Evolutionary conservation across 2,113 vertebrate species (phyloP).

Genomic region (Aegithalos caudatus): DNA sequence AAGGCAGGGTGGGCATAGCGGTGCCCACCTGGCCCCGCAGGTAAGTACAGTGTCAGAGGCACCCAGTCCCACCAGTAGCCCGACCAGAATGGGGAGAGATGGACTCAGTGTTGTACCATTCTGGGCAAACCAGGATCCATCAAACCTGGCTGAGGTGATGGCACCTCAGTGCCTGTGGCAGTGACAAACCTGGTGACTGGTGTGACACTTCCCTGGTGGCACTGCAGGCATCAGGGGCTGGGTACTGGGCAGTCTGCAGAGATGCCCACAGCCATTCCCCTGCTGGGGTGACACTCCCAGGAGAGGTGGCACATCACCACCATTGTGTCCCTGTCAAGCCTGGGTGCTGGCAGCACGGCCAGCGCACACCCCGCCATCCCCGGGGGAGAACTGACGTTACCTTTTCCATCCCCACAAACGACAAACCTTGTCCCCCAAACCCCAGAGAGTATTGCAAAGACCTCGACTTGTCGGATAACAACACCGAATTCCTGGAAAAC

Average conservation of each 20-base stretch:
- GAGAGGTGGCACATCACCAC: not conserved
- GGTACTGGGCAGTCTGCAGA: not conserved
- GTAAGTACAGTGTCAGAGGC: not conserved
- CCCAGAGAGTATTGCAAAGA: conserved; percentile 99
- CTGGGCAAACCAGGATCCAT: not conserved
- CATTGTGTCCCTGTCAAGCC: not conserved
- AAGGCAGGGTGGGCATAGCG: not conserved
- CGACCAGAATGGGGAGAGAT: not conserved
- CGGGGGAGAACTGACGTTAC: conserved; percentile 36
- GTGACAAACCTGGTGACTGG: not conserved
- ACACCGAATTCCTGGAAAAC: conserved; percentile 98
- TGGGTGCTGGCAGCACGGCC: not conserved
- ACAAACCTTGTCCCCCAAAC: conserved; percentile 63
- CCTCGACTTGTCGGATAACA: conserved; percentile 95
- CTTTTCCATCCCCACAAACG: conserved; percentile 57
- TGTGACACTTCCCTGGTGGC: not conserved
- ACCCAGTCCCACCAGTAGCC: not conserved
- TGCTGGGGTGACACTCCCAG: fast-evolving
- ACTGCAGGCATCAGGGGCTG: not conserved
- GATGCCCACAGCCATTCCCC: not conserved
- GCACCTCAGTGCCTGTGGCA: not conserved
- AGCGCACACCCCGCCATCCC: fast-evolving
- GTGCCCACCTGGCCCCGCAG: not conserved
- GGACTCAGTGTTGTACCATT: not conserved
- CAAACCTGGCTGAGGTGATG: not conserved